Percentiles rank a stretch among this genome's conserved stretches.
Evolutionary conservation across 2,888 invertebrate genomes (phyloP).

Genomic region (Asteroscopus sphinx): DNA sequence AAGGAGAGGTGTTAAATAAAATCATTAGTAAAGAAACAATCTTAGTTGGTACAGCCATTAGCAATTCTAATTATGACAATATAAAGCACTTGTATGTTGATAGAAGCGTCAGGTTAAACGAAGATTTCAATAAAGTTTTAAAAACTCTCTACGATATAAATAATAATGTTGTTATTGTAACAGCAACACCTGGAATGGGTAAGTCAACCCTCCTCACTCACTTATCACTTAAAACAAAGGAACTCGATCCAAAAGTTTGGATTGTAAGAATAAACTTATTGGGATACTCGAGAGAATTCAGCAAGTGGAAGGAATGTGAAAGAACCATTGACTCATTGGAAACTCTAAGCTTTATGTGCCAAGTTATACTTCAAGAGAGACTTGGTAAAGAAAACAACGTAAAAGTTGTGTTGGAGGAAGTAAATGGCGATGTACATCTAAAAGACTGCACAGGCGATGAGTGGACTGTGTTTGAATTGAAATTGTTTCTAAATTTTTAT

Average conservation of each 20-base stretch:
- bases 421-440: slow-evolving; percentile 8
- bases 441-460: slow-evolving; percentile 15
- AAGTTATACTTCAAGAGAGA: slow-evolving; percentile 3
- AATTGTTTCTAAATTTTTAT: slow-evolving; percentile 40
- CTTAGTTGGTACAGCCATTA: slow-evolving; percentile 14
- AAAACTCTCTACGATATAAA: slow-evolving; percentile 18
- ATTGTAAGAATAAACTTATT: slow-evolving; percentile 42
- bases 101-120: slow-evolving; percentile 10
- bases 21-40: slow-evolving; percentile 26
- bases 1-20: slow-evolving; percentile 27
- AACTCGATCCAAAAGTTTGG: slow-evolving; percentile 33
- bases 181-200: slow-evolving; percentile 53
- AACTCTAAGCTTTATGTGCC: slow-evolving; percentile 18
- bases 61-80: slow-evolving; percentile 25
- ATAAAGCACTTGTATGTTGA: slow-evolving; percentile 36
- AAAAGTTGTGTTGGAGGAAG: slow-evolving; percentile 3
- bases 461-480: slow-evolving; percentile 20
- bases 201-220: slow-evolving; percentile 53
- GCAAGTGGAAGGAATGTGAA: slow-evolving; percentile 18
- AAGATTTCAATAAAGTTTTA: background rate
- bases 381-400: background rate
- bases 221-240: slow-evolving; percentile 39
- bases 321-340: slow-evolving; percentile 12
- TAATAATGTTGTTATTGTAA: slow-evolving; percentile 29
- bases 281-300: slow-evolving; percentile 25